Base-by-base conservation (phyloP, 1,140 invertebrate genomes). In the Andricus grossulariae region DNA sequence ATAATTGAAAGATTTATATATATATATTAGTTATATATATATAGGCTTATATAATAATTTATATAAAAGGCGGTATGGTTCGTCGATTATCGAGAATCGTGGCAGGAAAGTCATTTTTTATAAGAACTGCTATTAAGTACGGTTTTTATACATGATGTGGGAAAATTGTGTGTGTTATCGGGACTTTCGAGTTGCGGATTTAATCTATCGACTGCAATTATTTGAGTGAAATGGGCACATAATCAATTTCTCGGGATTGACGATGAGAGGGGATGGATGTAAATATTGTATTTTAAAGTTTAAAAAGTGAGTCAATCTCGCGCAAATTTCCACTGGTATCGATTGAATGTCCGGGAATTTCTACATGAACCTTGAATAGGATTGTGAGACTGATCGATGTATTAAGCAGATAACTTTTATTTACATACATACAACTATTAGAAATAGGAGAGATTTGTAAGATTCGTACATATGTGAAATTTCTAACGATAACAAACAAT, bases 331-430 rank as follows among this genome's bases (percentile, higher is more conserved):
- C 32, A 45, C 32, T 39, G 25, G 45, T 32, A 66, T 12, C 18
- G 6, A 21, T 57, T 57, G 19, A 57, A 66, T 16, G 25, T 45
- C 60, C 2, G 45, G 32, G 32, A 75, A 71, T 76, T 74, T 78
- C 54, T 76, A 75, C 60, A 32, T 71, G 45, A 84, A 85, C 78
- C 78, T 79, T 83, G 83, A 84, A 78, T 83, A 88, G 76, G 89
- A 89, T 91, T 91, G 85, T 88, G 90, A 91, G 90, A 91, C 90
- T 91, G 90, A 91, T 90, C 84, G 88, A 88, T 88, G 80, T 89
- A 88, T 89, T 86, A 88, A 89, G 83, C 81, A 87, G 83, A 86
- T 90, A 87, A 88, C 74, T 86, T 89, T 89, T 89, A 88, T 87
- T 87, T 85, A 88, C 81, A 84, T 86, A 88, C 81, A 84, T 86